Percentiles rank a stretch among this genome's conserved stretches.
These are phyloP conservation scores for Pristionchus exspectatus DNA, from an alignment of 2,888 invertebrate genomes.

Conservation along the genomic window DNA sequence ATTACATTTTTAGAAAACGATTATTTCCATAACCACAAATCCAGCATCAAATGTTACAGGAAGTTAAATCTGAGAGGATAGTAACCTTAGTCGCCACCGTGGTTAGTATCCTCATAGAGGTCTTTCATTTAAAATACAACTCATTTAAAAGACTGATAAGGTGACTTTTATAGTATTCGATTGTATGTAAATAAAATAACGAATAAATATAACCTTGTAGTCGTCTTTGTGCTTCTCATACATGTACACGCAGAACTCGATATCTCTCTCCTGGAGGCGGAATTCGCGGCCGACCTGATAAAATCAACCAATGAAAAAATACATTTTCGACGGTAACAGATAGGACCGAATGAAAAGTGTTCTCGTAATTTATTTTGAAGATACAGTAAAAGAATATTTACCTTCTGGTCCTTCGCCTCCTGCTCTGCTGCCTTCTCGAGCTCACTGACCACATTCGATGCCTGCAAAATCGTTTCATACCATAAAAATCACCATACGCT, in stretches of 20 bases:
- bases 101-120: too few relatives aligned
- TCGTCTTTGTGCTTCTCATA: constrained; percentile 71
- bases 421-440: constrained; percentile 63
- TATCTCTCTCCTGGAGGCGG: constrained; percentile 67
- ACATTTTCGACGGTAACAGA: background rate
- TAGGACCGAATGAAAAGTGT: too few relatives aligned
- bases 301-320: background rate
- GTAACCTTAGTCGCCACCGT: too few relatives aligned
- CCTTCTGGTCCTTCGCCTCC: constrained; percentile 55
- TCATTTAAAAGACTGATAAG: too few relatives aligned
- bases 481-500: background rate
- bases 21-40: background rate
- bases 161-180: background rate
- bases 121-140: too few relatives aligned
- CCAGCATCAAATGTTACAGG: too few relatives aligned
- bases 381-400: background rate
- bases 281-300: constrained; percentile 59
- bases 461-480: too few relatives aligned
- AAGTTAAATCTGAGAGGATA: too few relatives aligned
- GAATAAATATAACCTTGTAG: constrained; percentile 63
- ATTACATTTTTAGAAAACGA: background rate
- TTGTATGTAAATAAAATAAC: background rate
- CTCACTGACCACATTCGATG: constrained; percentile 59
- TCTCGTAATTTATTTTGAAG: background rate
- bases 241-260: constrained; percentile 74